These are phyloP conservation scores for Xenopus petersii DNA, from an alignment of 2,797 vertebrate genomes.

Conservation along the genomic window DNA sequence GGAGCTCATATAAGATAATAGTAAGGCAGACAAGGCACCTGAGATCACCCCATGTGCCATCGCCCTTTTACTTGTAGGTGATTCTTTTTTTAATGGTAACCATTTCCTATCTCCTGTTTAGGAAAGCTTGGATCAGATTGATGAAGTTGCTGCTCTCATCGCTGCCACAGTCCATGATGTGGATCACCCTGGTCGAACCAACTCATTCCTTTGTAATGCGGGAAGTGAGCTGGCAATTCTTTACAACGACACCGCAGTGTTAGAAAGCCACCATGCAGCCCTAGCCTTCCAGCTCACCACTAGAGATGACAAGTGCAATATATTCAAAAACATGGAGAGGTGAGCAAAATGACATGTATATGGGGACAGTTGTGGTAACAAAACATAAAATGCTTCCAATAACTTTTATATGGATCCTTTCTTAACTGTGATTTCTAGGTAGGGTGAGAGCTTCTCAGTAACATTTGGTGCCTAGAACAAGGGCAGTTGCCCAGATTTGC, in stretches of 20 bases:
- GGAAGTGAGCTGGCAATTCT: slow-evolving; percentile 88
- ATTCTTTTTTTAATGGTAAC: background rate
- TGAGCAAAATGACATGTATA: slow-evolving; percentile 50
- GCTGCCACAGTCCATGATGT: slow-evolving; percentile 91
- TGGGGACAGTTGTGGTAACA: too few relatives aligned
- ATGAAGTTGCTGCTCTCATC: slow-evolving; percentile 89
- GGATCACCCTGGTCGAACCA: slow-evolving; percentile 93
- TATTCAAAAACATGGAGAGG: slow-evolving; percentile 95
- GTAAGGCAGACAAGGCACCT: too few relatives aligned
- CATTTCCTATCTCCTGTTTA: slow-evolving; percentile 56
- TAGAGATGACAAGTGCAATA: slow-evolving; percentile 88
- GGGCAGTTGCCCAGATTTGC: too few relatives aligned
- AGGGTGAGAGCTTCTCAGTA: too few relatives aligned
- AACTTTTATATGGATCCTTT: too few relatives aligned
- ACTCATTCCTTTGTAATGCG: slow-evolving; percentile 93
- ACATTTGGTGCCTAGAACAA: too few relatives aligned
- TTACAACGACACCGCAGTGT: slow-evolving; percentile 89
- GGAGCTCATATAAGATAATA: too few relatives aligned
- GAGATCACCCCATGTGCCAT: too few relatives aligned
- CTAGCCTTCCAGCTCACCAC: slow-evolving; percentile 93
- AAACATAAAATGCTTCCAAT: too few relatives aligned
- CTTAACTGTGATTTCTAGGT: too few relatives aligned
- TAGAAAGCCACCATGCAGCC: slow-evolving; percentile 93
- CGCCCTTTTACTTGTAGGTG: too few relatives aligned
- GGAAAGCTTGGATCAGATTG: slow-evolving; percentile 89